These are phyloP conservation scores for Melolontha melolontha DNA, from an alignment of 2,888 invertebrate species.

Conservation along the genomic window DNA sequence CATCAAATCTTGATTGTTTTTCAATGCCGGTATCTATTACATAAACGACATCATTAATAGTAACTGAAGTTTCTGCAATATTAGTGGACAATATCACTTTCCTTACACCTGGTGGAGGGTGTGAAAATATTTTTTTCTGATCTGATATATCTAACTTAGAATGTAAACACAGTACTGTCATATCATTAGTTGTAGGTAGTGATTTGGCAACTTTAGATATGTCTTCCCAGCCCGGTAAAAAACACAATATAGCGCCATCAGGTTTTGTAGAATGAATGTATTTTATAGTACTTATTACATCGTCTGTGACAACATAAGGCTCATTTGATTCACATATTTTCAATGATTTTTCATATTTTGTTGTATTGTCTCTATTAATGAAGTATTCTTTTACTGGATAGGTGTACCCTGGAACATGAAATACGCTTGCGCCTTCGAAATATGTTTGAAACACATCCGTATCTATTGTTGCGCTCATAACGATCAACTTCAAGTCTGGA, in stretches of 20 bases:
- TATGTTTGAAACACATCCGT: conserved; percentile 72
- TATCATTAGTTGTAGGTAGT: conserved; percentile 62
- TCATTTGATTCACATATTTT: conserved; percentile 59
- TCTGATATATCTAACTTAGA: conserved; percentile 70
- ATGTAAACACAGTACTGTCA: conserved; percentile 61
- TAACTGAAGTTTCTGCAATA: conserved; percentile 80
- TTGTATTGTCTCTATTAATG: conserved; percentile 67
- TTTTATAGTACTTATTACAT: conserved; percentile 67
- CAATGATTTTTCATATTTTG: conserved; percentile 61
- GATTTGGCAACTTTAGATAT: conserved; percentile 69
- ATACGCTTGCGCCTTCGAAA: conserved; percentile 62
- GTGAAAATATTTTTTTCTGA: conserved; percentile 71
- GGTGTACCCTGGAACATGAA: conserved; percentile 68
- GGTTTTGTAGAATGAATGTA: conserved; percentile 71
- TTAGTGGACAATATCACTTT: conserved; percentile 80
- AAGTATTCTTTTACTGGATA: conserved; percentile 72
- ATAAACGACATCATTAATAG: conserved; percentile 77
- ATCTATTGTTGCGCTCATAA: conserved; percentile 83
- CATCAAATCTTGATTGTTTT: conserved; percentile 70
- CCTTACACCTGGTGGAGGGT: conserved; percentile 67
- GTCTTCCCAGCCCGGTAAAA: conserved; percentile 82
- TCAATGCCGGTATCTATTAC: conserved; percentile 76
- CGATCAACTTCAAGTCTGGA: conserved; percentile 69
- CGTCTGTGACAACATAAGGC: conserved; percentile 67
- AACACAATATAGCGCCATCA: conserved; percentile 79